Percentiles rank a stretch among this genome's conserved stretches.
phyloP scores from a whole-genome alignment of 2,888 invertebrate genomes.

The Idaea biselata region DNA sequence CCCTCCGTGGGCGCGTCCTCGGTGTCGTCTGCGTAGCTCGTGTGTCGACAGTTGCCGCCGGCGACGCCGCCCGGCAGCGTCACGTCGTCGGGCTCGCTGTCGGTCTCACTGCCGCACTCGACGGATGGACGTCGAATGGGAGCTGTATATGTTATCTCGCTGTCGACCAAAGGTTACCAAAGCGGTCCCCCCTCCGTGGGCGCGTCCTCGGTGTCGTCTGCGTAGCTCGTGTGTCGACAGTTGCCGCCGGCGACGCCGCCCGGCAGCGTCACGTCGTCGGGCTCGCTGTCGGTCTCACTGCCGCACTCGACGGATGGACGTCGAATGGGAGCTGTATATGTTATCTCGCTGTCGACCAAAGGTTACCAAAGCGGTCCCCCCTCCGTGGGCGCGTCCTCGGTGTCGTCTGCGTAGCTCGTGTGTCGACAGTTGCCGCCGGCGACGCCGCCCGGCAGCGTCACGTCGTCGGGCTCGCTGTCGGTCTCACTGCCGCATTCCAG shows the following conservation, averaged over 20 bases:
- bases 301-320: slow-evolving; percentile 63
- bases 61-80: slow-evolving; percentile 47
- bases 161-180: no score
- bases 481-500: slow-evolving; percentile 70
- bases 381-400: slow-evolving; percentile 59
- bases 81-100: slow-evolving; percentile 67
- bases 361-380: slow-evolving; percentile 11
- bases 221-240: slow-evolving; percentile 37
- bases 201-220: slow-evolving; percentile 57
- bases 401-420: slow-evolving; percentile 41
- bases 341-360: no score
- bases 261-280: slow-evolving; percentile 57
- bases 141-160: no score
- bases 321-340: slow-evolving; percentile 50
- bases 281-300: slow-evolving; percentile 67
- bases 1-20: slow-evolving; percentile 59
- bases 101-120: slow-evolving; percentile 67
- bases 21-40: slow-evolving; percentile 41
- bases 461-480: slow-evolving; percentile 66
- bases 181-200: slow-evolving; percentile 47
- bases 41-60: slow-evolving; percentile 40
- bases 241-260: slow-evolving; percentile 44
- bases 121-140: slow-evolving; percentile 53
- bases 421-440: slow-evolving; percentile 41
- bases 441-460: slow-evolving; percentile 50